Evolutionary conservation across 1,140 invertebrate species (phyloP), one percentile per base, ranked within the genome.

Genomic region (Marisa cornuarietis): DNA sequence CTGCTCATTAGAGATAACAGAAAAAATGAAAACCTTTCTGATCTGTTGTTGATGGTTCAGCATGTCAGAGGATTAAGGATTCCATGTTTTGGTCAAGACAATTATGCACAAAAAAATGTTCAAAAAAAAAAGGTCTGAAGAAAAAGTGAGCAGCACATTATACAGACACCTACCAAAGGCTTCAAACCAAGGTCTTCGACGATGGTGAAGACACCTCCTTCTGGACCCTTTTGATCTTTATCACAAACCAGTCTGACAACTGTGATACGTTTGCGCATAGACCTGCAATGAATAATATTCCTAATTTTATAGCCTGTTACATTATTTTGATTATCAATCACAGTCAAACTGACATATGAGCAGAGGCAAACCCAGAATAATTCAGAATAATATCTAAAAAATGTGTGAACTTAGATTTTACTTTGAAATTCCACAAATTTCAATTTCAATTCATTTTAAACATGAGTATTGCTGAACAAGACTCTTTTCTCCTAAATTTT

Each of bases 201-300:
- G 13, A 84, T 82, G 20, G 13, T 52, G 61, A 84, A 84, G 7
- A 74, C 16, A 3, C 77, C 83, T 72, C 82, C 81, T 42, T 83
- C 83, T 16, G 72, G 13, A 9, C 76, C 68, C 0, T 72, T 58
- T 22, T 80, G 42, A 4, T 62, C 63, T 51, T 74, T 51, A 62
- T 83, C 72, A 78, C 83, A 84, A 18, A 77, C 76, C 1, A 84
- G 79, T n/a, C 62, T 51, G 31, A 84, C 80, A 20, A 76, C 31
- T 11, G 79, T 82, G 66, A 16, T 75, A 74, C 82, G 72, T 6
- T 26, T 52, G 22, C 66, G 58, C 78, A 82, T 81, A 9, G 81
- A 81, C 54, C 83, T 84, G 74, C 20, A 76, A 73, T 13, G 6
- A n/a, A n/a, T n/a, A n/a, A n/a, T n/a, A n/a, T n/a, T n/a, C n/a